Conservation (phyloP, 2,113 vertebrate genomes). For the Corvus cornix region DNA sequence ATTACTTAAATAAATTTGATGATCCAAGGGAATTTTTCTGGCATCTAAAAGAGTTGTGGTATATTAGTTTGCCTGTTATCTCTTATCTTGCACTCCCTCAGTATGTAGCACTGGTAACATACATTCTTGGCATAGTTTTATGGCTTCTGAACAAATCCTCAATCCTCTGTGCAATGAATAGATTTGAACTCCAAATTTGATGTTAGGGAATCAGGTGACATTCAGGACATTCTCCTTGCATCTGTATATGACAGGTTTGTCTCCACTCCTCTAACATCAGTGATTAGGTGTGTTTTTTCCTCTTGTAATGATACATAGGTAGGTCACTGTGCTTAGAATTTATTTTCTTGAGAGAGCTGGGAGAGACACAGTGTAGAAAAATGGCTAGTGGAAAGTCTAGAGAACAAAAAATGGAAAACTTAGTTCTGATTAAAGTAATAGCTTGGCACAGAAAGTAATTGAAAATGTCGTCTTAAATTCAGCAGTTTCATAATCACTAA, state of each 20-base stretch:
- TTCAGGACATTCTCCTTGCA: not conserved
- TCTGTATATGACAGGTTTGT: not conserved
- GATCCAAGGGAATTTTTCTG: constrained; percentile 20
- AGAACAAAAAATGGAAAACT: not conserved
- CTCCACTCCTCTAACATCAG: not conserved
- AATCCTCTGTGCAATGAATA: not conserved
- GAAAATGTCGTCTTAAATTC: not conserved
- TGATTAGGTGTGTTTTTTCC: not conserved
- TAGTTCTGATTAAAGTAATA: not conserved
- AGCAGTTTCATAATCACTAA: not conserved
- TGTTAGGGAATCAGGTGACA: not conserved
- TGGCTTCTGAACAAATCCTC: constrained; percentile 30
- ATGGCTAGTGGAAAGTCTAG: not conserved
- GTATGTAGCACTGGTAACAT: not conserved
- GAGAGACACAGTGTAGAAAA: not conserved
- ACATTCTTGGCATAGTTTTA: constrained; percentile 31
- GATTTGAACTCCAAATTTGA: not conserved
- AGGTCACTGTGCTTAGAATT: not conserved
- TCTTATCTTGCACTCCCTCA: not conserved
- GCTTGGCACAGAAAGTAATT: not conserved
- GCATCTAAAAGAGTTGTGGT: not conserved
- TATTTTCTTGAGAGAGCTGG: not conserved
- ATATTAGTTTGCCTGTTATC: constrained; percentile 1
- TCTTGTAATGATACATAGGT: not conserved
- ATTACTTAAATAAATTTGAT: constrained; percentile 15